Percentiles rank a stretch among this genome's conserved stretches.
These are phyloP conservation scores for Oasisia sp. DNA, from an alignment of 2,888 invertebrate species.

Conservation along the genomic window DNA sequence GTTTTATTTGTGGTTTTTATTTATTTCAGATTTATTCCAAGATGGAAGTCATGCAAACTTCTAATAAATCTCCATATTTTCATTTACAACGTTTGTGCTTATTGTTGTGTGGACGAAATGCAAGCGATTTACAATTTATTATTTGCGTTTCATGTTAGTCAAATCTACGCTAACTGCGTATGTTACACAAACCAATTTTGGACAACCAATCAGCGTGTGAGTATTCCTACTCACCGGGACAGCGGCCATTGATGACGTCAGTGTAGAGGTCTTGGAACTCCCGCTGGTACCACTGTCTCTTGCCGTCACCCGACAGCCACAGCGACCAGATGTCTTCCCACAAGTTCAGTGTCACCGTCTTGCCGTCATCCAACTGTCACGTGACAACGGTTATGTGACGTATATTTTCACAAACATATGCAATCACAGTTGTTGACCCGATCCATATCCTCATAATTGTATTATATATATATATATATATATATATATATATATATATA, in stretches of 20 bases:
- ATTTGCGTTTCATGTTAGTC: no score
- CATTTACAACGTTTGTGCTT: not conserved
- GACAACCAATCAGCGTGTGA: not conserved
- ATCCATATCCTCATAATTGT: no score
- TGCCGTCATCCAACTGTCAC: conserved; percentile 23
- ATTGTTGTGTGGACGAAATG: no score
- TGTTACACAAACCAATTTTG: not conserved
- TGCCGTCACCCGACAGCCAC: conserved; percentile 41
- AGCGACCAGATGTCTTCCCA: conserved; percentile 38
- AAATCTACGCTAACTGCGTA: no score
- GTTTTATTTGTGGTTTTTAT: no score
- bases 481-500: no score
- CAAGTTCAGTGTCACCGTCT: conserved; percentile 38
- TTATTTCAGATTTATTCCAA: no score
- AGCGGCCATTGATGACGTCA: not conserved
- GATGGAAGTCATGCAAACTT: no score
- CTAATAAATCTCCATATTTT: no score
- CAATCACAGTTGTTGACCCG: no score
- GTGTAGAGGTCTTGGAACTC: conserved; percentile 36
- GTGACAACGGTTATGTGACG: not conserved
- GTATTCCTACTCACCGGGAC: conserved; percentile 13
- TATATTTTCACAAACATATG: not conserved
- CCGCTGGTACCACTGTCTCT: conserved; percentile 37
- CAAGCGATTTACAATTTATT: no score
- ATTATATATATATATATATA: no score